These are phyloP conservation scores for Lasioglossum marginatum DNA, from an alignment of 2,888 invertebrate genomes.

Conservation along the genomic window DNA sequence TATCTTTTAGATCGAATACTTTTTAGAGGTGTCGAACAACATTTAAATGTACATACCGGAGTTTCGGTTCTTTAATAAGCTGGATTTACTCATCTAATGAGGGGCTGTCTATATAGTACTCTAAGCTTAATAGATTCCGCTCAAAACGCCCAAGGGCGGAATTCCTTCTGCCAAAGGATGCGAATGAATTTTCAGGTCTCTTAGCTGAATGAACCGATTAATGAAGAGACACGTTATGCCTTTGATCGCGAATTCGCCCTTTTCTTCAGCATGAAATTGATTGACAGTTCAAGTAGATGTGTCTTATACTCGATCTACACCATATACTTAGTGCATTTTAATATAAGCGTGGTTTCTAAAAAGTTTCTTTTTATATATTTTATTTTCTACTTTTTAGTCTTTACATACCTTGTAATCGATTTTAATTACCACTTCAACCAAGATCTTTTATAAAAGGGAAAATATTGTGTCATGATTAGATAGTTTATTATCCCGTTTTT, in stretches of 20 bases:
- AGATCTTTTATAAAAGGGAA: no score
- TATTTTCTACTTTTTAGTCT: no score
- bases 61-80: background rate
- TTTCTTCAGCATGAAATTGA: background rate
- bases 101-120: background rate
- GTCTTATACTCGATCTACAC: background rate
- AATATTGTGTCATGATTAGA: no score
- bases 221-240: background rate
- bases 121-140: background rate
- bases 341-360: no score
- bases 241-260: background rate
- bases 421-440: no score
- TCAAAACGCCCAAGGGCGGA: background rate
- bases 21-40: background rate
- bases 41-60: background rate
- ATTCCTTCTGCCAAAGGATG: background rate
- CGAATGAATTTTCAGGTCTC: background rate
- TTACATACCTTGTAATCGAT: no score
- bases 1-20: background rate
- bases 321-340: no score
- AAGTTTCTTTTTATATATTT: no score
- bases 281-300: background rate
- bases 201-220: background rate
- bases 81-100: background rate
- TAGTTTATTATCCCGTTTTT: no score